Conservation (phyloP, 1,140 invertebrate genomes). For the Microplitis demolitor region DNA sequence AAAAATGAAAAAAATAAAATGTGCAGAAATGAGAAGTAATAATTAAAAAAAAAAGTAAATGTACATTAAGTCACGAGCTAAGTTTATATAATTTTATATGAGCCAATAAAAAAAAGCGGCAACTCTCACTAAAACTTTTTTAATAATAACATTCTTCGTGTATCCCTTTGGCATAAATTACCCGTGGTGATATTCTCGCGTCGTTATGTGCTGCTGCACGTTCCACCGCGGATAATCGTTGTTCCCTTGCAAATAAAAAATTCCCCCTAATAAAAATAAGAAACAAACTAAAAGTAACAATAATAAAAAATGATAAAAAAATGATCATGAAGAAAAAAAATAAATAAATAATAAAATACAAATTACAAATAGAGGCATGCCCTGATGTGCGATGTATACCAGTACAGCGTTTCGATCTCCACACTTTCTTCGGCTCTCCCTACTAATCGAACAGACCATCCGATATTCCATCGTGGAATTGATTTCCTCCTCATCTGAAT, state of each 20-base stretch:
- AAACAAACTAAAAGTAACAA: not conserved
- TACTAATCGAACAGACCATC: conserved; percentile 30
- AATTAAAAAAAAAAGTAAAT: too few relatives aligned
- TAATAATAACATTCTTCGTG: conserved; percentile 2
- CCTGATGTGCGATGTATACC: conserved; percentile 15
- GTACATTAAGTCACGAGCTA: not conserved
- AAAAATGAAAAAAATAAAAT: too few relatives aligned
- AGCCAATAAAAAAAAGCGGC: not conserved
- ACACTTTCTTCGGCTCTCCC: conserved; percentile 25
- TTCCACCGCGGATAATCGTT: conserved; percentile 8
- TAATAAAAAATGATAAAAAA: not conserved
- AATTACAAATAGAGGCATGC: conserved; percentile 17
- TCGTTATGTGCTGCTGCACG: conserved; percentile 12
- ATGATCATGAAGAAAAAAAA: not conserved
- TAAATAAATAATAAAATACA: conserved; percentile 16
- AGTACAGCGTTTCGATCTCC: not conserved
- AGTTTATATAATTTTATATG: conserved; percentile 1
- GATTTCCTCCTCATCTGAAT: conserved; percentile 59
- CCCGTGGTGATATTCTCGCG: conserved; percentile 9
- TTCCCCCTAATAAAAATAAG: conserved; percentile 1
- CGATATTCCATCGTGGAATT: conserved; percentile 54
- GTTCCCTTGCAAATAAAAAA: not conserved
- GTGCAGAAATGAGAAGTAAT: too few relatives aligned
- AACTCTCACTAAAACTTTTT: not conserved
- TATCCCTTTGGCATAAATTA: conserved; percentile 13